Percentiles rank a stretch among this genome's conserved stretches.
These are phyloP conservation scores for Dryas iulia DNA, from an alignment of 1,140 invertebrate genomes.

Conservation along the genomic window DNA sequence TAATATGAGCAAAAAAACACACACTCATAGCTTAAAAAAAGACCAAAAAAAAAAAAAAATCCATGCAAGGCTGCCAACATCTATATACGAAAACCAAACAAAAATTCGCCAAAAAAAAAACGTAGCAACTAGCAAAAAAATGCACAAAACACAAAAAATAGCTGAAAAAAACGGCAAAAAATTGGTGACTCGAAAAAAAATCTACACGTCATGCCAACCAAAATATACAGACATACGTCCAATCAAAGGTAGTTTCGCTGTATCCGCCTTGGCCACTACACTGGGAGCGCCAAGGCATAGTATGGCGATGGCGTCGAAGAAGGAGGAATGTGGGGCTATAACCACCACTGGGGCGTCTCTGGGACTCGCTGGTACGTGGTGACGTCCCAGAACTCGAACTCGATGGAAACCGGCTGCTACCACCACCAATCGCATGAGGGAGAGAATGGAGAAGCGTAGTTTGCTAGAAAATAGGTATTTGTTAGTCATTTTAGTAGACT, in stretches of 20 bases:
- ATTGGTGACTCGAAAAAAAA: no score
- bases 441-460: slow-evolving; percentile 82
- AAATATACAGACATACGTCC: slow-evolving; percentile 85
- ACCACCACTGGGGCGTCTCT: slow-evolving; percentile 91
- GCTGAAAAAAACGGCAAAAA: not conserved
- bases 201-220: slow-evolving; percentile 22
- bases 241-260: slow-evolving; percentile 89
- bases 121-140: not conserved
- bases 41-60: not conserved
- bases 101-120: not conserved
- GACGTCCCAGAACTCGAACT: slow-evolving; percentile 51
- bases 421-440: slow-evolving; percentile 87
- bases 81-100: not conserved
- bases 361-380: slow-evolving; percentile 45
- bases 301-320: slow-evolving; percentile 92
- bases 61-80: not conserved
- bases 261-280: slow-evolving; percentile 93
- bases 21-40: not conserved
- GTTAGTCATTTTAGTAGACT: slow-evolving; percentile 25
- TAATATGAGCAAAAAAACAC: not conserved
- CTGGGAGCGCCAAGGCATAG: slow-evolving; percentile 90
- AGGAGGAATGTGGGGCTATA: slow-evolving; percentile 95
- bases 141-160: not conserved
- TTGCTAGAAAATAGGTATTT: slow-evolving; percentile 59
- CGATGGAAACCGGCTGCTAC: slow-evolving; percentile 89